Conservation (phyloP, 1,140 invertebrate species). For the Aphis gossypii region DNA sequence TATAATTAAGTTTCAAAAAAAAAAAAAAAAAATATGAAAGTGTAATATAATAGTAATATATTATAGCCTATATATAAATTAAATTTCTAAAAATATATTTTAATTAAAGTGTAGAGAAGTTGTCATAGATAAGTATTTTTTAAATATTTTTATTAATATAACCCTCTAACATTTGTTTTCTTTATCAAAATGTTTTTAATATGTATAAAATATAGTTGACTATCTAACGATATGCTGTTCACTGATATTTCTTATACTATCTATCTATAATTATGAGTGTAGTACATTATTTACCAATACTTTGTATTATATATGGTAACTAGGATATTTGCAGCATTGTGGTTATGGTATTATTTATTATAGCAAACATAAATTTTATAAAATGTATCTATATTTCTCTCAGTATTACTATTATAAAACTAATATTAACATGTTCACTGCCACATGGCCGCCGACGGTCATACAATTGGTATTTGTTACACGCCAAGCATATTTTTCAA, state of each 20-base stretch:
- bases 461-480: no score
- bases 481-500: no score
- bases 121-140: not conserved
- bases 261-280: not conserved
- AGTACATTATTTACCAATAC: not conserved
- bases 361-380: no score
- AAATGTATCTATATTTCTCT: no score
- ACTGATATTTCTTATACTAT: not conserved
- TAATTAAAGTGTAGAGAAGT: not conserved
- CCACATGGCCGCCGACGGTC: no score
- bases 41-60: not conserved
- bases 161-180: not conserved
- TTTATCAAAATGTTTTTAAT: not conserved
- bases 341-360: no score
- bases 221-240: not conserved
- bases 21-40: not conserved
- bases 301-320: no score
- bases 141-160: not conserved
- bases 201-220: not conserved
- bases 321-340: no score
- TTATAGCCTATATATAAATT: not conserved
- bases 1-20: not conserved
- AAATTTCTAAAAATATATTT: not conserved
- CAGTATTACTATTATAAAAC: no score
- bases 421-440: no score